Evolutionary conservation across 2,888 invertebrate genomes (phyloP), one percentile per base, ranked within the genome.

Genomic region (Sesamia inferens): DNA sequence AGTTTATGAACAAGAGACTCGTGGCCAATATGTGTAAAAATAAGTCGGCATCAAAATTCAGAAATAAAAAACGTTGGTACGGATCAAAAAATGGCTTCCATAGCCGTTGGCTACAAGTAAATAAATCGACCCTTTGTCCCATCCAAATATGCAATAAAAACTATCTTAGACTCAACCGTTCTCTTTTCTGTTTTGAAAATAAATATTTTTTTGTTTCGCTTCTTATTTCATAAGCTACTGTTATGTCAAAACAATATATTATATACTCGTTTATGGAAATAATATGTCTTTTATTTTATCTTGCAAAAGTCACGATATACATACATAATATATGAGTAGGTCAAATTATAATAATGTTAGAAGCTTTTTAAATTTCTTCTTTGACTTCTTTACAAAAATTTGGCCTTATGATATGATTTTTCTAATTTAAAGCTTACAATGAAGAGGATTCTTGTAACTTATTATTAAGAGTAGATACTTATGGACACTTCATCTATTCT

Each of bases 131-230:
- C 89, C 87, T 88, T 89, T 88, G 90, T 88, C 84, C 87, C 89
- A 85, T 82, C 79, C 85, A 88, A 88, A 90, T 89, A 88, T 87
- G 86, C 88, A 87, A 90, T 90, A 90, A 90, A 90, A 90, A 87
- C 86, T 86, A 83, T 81, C 76, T 81, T 69, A 76, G 72, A 81
- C 63, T 82, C 80, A 70, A 79, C 82, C 79, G 82, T 81, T 84
- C 76, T 76, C 73, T 82, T 86, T 82, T 64, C 51, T 87, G 79
- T 81, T 83, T 79, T 83, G 70, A 76, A 82, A 85, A 88, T 85
- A 88, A 86, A 88, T 83, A 82, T 85, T 72, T 51, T 69, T 85
- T 85, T 81, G 71, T 84, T 82, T 79, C 74, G 64, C 69, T 70
- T 65, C 55, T 67, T 48, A 65, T 70, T 76, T 79, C 64, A 68